Conservation (phyloP, 1,140 invertebrate genomes). For the Mamestra configurata region DNA sequence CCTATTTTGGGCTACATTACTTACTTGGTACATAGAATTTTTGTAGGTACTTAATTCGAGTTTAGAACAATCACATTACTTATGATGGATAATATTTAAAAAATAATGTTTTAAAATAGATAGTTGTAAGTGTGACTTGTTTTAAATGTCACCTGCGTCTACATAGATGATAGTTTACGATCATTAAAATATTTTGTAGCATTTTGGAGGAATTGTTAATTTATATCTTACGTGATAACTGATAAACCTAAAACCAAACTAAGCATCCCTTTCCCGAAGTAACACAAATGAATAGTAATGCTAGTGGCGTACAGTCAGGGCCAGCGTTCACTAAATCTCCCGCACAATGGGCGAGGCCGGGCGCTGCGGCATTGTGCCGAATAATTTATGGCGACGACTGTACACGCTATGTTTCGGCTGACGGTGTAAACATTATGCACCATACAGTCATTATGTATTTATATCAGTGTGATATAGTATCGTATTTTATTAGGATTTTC, state of each 20-base stretch:
- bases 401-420: conserved; percentile 19
- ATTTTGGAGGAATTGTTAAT: no score
- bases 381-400: conserved; percentile 36
- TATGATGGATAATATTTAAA: no score
- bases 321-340: conserved; percentile 41
- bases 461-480: not conserved
- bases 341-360: conserved; percentile 30
- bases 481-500: not conserved
- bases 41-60: no score
- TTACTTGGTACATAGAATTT: no score
- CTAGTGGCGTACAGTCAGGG: conserved; percentile 42
- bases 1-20: no score
- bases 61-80: no score
- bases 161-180: no score
- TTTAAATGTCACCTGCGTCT: no score
- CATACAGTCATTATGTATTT: conserved; percentile 5
- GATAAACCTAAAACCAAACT: not conserved
- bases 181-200: no score
- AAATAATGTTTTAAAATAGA: no score
- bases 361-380: conserved; percentile 12
- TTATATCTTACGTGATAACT: no score
- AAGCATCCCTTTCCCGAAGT: conserved; percentile 12
- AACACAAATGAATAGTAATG: conserved; percentile 49
- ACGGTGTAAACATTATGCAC: conserved; percentile 39
- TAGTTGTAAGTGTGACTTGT: no score